These are phyloP conservation scores for Orientallactaga sibirica DNA, from an alignment of 2,797 vertebrate genomes.

Conservation along the genomic window DNA sequence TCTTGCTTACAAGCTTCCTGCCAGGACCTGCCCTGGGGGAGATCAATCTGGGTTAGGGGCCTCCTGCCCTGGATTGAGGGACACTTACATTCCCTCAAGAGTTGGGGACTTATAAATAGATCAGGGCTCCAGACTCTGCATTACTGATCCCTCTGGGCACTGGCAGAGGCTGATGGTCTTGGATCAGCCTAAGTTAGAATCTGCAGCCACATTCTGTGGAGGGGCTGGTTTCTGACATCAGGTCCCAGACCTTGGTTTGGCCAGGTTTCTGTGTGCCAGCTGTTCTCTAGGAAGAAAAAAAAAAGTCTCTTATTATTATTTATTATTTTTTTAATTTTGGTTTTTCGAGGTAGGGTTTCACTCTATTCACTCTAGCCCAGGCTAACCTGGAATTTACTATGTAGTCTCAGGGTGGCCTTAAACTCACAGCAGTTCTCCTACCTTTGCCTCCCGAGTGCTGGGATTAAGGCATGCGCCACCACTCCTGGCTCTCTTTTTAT, in stretches of 20 bases:
- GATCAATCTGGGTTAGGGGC: not conserved
- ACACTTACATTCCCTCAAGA: fast-evolving
- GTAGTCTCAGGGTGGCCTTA: too few relatives aligned
- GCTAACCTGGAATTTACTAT: too few relatives aligned
- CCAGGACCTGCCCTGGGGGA: not conserved
- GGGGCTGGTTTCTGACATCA: slow-evolving; percentile 74
- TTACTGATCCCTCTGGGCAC: slow-evolving; percentile 65
- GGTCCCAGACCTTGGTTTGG: slow-evolving; percentile 76
- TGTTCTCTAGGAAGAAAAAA: slow-evolving; percentile 71
- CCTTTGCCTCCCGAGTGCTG: too few relatives aligned
- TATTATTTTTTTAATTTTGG: too few relatives aligned
- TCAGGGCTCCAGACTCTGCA: slow-evolving; percentile 73
- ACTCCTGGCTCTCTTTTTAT: too few relatives aligned
- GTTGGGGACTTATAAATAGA: slow-evolving; percentile 80
- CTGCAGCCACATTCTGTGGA: slow-evolving; percentile 63
- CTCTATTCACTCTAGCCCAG: too few relatives aligned
- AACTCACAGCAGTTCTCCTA: too few relatives aligned
- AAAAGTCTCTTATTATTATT: not conserved
- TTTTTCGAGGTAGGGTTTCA: too few relatives aligned
- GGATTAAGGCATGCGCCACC: too few relatives aligned
- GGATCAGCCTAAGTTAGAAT: slow-evolving; percentile 79
- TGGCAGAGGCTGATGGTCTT: slow-evolving; percentile 81
- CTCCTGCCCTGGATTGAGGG: not conserved
- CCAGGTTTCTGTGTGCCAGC: slow-evolving; percentile 60
- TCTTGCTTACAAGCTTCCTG: not conserved